Conservation (phyloP, 2,888 invertebrate genomes). For the Heteromyza rotundicornis region DNA sequence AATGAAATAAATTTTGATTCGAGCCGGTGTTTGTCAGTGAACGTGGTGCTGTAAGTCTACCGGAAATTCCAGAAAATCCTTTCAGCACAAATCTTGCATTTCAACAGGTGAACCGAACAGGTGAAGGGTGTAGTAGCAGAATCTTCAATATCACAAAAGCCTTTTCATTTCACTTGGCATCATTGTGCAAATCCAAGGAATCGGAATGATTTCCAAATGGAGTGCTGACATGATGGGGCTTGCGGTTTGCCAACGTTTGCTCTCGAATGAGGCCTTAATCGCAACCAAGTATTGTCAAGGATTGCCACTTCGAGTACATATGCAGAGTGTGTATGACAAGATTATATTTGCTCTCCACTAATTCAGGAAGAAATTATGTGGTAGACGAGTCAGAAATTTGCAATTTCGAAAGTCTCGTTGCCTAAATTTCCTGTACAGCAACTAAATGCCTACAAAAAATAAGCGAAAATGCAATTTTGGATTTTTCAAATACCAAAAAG, state of each 20-base stretch:
- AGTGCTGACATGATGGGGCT: not conserved
- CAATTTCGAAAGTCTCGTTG: too few species aligned
- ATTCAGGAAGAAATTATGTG: too few species aligned
- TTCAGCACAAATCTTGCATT: not conserved
- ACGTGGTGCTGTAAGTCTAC: not conserved
- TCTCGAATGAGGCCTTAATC: not conserved
- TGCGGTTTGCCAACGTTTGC: not conserved
- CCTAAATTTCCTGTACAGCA: too few species aligned
- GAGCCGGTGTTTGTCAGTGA: not conserved
- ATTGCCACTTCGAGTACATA: too few species aligned
- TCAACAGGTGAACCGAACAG: conserved; percentile 1
- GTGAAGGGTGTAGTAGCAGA: too few species aligned
- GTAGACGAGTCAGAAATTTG: too few species aligned
- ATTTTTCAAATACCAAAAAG: too few species aligned
- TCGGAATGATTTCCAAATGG: not conserved
- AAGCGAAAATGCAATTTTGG: too few species aligned
- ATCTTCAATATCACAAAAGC: not conserved
- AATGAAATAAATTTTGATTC: not conserved
- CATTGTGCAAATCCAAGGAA: conserved; percentile 3
- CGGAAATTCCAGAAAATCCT: too few species aligned
- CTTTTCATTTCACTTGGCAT: not conserved
- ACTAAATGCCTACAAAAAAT: too few species aligned
- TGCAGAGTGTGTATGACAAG: not conserved
- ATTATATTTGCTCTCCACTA: too few species aligned
- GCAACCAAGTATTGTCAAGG: not conserved